Conservation (phyloP, 2,888 invertebrate species). For the Sinhomidia bicolor region DNA sequence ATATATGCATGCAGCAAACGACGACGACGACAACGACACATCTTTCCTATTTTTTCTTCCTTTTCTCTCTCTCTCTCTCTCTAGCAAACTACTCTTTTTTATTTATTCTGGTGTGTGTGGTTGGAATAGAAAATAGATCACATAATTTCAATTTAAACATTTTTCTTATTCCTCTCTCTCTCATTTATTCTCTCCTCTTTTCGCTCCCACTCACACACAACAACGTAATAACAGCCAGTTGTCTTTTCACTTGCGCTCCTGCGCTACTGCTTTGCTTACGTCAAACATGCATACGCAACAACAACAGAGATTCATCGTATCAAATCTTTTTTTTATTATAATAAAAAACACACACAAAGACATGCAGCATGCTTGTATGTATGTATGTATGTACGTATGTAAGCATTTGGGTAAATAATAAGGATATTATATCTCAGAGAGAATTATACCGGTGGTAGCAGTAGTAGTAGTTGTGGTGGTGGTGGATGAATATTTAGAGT, state of each 20-base stretch:
- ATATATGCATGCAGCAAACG: too few relatives aligned
- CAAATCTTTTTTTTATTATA: too few relatives aligned
- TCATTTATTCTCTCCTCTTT: slow-evolving; percentile 4
- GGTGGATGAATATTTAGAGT: slow-evolving; percentile 10
- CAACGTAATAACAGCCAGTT: slow-evolving; percentile 1
- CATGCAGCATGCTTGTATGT: neutral
- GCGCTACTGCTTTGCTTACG: slow-evolving; percentile 54
- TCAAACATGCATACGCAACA: slow-evolving; percentile 53
- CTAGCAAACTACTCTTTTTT: neutral
- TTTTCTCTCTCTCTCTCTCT: neutral
- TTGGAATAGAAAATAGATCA: slow-evolving; percentile 38
- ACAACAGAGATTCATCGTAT: slow-evolving; percentile 52
- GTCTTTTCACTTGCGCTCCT: slow-evolving; percentile 35
- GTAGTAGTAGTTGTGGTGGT: too few relatives aligned
- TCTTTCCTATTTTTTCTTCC: neutral
- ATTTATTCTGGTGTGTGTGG: slow-evolving; percentile 34
- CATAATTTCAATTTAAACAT: slow-evolving; percentile 42
- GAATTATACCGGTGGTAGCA: slow-evolving; percentile 11
- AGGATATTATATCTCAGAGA: too few relatives aligned
- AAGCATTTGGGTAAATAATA: too few relatives aligned
- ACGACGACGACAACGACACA: neutral
- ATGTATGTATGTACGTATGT: neutral
- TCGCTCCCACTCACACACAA: neutral
- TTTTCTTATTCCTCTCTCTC: slow-evolving; percentile 19
- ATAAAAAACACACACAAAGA: neutral